Base-by-base conservation (phyloP, 1,140 invertebrate genomes). In the Nephila pilipes region DNA sequence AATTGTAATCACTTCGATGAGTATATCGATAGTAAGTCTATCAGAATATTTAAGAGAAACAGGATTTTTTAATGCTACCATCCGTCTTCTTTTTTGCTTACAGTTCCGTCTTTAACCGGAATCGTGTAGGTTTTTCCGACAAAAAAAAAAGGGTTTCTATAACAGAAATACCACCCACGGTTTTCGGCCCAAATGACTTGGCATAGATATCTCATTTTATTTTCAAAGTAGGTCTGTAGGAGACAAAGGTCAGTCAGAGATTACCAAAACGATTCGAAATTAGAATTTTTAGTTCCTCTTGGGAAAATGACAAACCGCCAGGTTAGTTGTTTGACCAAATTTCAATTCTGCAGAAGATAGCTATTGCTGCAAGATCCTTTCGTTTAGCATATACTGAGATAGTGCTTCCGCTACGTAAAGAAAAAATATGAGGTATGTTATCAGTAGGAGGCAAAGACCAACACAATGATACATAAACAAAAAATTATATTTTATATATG, bases 201-300 rank as follows among this genome's bases (percentile, higher is more conserved):
- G 83, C 83, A 85, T 85, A 85, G 38, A 54, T 83, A 46, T 38
- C 80, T 58, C 38, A 55, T 85, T 29, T 32, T 36, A 29, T 18
- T 75, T 58, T 58, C 22, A 22, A 85, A 85, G 55, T 63, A 60
- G 83, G 83, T 85, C 29, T 22, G 83, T 36, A 20, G 57, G 54
- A 38, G 55, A 55, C 10, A 1, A 57, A 85, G 81, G 81, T 85
- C 81, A 85, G 3, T 54, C 20, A 10, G n/a, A 22, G 63, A 25
- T n/a, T 65, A 8, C n/a, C 22, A 8, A 25, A 65, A 29, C n/a
- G 12, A 65, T n/a, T 25, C 63, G 8, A 25, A 60, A 65, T 25
- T 65, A 12, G 63, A 12, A 5, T 25, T 25, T 65, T 65, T 29
- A 12, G 22, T 65, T 25, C 63, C 22, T 65, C n/a, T 65, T 25